Evolutionary conservation across 2,113 vertebrate genomes (phyloP), one percentile per base, ranked within the genome.

Genomic region (Thryonomys swinderianus): DNA sequence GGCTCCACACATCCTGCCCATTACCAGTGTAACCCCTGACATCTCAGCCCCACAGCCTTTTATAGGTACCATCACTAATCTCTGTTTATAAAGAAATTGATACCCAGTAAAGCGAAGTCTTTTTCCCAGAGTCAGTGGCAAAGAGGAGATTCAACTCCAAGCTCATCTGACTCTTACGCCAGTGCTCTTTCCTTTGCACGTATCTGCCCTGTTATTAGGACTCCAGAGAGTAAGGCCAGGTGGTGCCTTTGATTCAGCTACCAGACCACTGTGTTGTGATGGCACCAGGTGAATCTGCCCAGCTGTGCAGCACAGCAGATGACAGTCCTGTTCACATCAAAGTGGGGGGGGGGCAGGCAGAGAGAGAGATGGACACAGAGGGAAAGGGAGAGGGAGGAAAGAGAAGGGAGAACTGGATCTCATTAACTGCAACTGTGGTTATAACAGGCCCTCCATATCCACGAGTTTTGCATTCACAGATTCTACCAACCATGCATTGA

Each of bases 121-220:
- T n/a, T 40, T 64, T 17, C 55, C 40, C 6, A 53, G 73, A 4
- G 25, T 80, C 23, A 73, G 25, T 78, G 53, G 53, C 45, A 61
- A 61, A 61, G 7, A 11, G 64, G 34, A 21, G 73, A 66, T 11
- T 59, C 48, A 79, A 4, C 3, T 7, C 2, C 16, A 21, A n/a
- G 12, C 37, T 45, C 32, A 45, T 4, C 3, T 55, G 73, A 51
- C 40, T 85, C 45, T n/a, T 51, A 21, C 48, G 5, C 62, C 17
- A 17, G 13, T 27, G 12, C 32, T 67, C 21, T 69, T 23, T 18
- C 32, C 57, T 0, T 7, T 17, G 0, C 0, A 5, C 23, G 7
- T 25, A 1, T 5, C 71, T 64, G 59, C 40, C 30, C 10, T 5
- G 18, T 40, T 30, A 14, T 27, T 23, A 51, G 51, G 23, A 2